Evolutionary conservation across 2,888 invertebrate genomes (phyloP).

Genomic region (Thymelicus lineola): DNA sequence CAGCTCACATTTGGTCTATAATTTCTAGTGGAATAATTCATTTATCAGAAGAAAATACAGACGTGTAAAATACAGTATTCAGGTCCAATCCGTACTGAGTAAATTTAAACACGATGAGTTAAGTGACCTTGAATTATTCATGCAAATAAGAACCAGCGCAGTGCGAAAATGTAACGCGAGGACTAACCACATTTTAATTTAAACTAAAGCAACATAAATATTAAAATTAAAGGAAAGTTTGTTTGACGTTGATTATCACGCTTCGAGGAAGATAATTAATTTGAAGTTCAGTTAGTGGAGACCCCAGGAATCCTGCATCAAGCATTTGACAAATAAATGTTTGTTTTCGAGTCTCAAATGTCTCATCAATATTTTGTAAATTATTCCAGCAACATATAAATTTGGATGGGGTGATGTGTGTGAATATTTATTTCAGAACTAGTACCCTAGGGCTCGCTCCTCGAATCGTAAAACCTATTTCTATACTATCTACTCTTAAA

Average conservation of each 20-base stretch:
- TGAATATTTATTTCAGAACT: no score
- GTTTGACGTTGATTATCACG: background rate
- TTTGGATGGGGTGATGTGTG: no score
- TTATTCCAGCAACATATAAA: no score
- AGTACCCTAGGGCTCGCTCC: no score
- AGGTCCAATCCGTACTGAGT: constrained; percentile 33
- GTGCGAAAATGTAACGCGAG: constrained; percentile 15
- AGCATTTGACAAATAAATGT: no score
- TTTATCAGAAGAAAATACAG: constrained; percentile 41
- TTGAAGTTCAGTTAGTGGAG: no score
- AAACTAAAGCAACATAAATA: background rate
- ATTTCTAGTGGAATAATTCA: constrained; percentile 15
- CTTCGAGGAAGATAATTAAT: no score
- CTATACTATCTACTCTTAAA: no score
- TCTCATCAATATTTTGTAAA: no score
- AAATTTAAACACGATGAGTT: constrained; percentile 41
- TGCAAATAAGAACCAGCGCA: constrained; percentile 32
- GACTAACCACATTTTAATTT: constrained; percentile 10
- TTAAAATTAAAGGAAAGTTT: background rate
- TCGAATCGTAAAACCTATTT: no score
- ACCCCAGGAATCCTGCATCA: no score
- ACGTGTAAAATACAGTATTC: constrained; percentile 39
- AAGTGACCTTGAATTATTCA: constrained; percentile 39
- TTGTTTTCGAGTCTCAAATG: no score
- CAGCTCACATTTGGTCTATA: constrained; percentile 1